These are phyloP conservation scores for Melanocharis versteri DNA, from an alignment of 2,113 vertebrate genomes.

Conservation along the genomic window DNA sequence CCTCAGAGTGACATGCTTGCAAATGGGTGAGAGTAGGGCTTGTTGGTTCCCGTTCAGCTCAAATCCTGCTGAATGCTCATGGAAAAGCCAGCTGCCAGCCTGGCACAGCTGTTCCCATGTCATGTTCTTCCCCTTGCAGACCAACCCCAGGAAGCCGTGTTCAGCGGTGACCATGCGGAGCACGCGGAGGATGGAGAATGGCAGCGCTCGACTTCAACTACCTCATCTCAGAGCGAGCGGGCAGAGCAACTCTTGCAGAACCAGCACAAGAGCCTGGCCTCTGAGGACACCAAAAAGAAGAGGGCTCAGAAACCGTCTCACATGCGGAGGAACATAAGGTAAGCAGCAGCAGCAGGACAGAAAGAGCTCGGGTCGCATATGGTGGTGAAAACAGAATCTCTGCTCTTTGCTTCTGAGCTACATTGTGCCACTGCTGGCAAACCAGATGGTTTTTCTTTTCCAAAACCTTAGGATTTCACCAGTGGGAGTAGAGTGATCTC, in stretches of 20 bases:
- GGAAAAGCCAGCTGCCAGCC: background rate
- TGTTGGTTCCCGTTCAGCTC: background rate
- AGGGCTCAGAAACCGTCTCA: conserved; percentile 85
- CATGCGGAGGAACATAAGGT: conserved; percentile 98
- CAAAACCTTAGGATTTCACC: conserved; percentile 39
- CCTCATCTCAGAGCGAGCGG: conserved; percentile 88
- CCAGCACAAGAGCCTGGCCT: conserved; percentile 77
- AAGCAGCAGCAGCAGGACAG: background rate
- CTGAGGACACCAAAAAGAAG: conserved; percentile 86
- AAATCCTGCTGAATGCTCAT: background rate
- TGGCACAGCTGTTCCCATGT: background rate
- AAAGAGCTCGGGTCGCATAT: background rate
- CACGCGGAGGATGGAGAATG: conserved; percentile 80
- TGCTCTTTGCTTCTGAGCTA: background rate
- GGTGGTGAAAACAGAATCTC: background rate
- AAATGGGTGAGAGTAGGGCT: background rate
- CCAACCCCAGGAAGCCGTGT: conserved; percentile 78
- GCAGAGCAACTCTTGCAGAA: conserved; percentile 80
- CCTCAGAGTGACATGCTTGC: background rate
- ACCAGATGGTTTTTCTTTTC: conserved; percentile 34
- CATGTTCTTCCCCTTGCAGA: conserved; percentile 68
- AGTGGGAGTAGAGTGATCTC: conserved; percentile 49
- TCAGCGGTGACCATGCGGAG: conserved; percentile 77
- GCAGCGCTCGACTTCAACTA: conserved; percentile 88
- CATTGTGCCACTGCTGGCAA: background rate